These are phyloP conservation scores for Epinotia brunnichana DNA, from an alignment of 2,888 invertebrate species.

Conservation along the genomic window DNA sequence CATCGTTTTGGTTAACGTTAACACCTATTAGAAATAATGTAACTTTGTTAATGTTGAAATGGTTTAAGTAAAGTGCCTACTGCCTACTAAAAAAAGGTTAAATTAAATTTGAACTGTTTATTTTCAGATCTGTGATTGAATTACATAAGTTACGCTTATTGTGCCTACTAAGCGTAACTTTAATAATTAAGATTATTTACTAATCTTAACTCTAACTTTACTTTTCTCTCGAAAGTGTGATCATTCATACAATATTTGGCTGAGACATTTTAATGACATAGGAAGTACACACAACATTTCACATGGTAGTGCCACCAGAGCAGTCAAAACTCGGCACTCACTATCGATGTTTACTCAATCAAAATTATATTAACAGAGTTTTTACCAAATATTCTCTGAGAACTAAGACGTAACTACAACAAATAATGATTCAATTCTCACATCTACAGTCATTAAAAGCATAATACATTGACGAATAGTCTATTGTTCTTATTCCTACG, in stretches of 20 bases:
- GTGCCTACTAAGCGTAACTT: no score
- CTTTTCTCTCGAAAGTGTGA: not conserved
- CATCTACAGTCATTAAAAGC: not conserved
- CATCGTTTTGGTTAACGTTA: not conserved
- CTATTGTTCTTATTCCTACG: constrained; percentile 36
- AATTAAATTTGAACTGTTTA: no score
- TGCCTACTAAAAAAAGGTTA: no score
- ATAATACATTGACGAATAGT: constrained; percentile 29
- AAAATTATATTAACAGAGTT: no score
- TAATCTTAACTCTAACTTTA: no score
- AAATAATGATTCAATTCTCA: constrained; percentile 27
- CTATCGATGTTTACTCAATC: not conserved
- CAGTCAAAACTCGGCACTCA: no score
- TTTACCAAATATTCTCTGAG: not conserved
- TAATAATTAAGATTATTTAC: no score
- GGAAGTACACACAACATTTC: not conserved
- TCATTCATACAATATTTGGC: not conserved
- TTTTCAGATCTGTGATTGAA: no score
- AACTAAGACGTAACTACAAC: not conserved
- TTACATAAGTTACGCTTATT: no score
- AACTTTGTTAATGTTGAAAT: no score
- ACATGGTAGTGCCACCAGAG: no score
- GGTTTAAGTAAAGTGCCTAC: not conserved
- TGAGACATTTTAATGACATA: not conserved
- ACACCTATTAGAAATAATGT: not conserved